Conservation (phyloP, 2,888 invertebrate genomes). For the Dicyrtomina minuta region DNA sequence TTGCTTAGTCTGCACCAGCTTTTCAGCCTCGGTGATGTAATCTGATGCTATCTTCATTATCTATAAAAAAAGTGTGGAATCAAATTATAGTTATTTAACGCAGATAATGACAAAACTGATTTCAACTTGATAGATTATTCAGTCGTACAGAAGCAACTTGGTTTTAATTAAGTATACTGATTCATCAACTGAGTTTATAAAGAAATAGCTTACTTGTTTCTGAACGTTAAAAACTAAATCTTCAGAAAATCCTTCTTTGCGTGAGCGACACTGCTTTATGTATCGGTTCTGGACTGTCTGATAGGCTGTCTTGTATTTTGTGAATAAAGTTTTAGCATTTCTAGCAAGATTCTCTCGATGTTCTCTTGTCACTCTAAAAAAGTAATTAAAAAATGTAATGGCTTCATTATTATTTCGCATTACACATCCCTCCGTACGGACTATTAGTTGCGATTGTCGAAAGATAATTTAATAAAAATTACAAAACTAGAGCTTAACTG, state of each 20-base stretch:
- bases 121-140: neutral
- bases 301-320: constrained; percentile 74
- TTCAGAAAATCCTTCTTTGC: constrained; percentile 66
- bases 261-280: constrained; percentile 70
- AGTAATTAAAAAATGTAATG: too few species aligned
- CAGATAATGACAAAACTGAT: too few species aligned
- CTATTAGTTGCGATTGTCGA: too few species aligned
- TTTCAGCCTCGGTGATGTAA: constrained; percentile 67
- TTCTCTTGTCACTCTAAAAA: constrained; percentile 78
- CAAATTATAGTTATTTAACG: constrained; percentile 13
- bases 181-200: too few species aligned
- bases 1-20: constrained; percentile 69
- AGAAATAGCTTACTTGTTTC: constrained; percentile 58
- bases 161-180: too few species aligned
- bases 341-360: constrained; percentile 84
- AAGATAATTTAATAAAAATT: neutral
- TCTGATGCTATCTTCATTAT: constrained; percentile 69
- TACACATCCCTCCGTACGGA: too few species aligned
- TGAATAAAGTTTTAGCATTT: constrained; percentile 78
- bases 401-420: too few species aligned
- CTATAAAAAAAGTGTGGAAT: constrained; percentile 59
- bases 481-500: constrained; percentile 42
- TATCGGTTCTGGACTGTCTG: constrained; percentile 74
- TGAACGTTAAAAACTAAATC: constrained; percentile 70
- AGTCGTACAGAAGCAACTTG: too few species aligned